Base-by-base conservation (phyloP, 2,113 vertebrate species). In the Xenopus borealis region DNA sequence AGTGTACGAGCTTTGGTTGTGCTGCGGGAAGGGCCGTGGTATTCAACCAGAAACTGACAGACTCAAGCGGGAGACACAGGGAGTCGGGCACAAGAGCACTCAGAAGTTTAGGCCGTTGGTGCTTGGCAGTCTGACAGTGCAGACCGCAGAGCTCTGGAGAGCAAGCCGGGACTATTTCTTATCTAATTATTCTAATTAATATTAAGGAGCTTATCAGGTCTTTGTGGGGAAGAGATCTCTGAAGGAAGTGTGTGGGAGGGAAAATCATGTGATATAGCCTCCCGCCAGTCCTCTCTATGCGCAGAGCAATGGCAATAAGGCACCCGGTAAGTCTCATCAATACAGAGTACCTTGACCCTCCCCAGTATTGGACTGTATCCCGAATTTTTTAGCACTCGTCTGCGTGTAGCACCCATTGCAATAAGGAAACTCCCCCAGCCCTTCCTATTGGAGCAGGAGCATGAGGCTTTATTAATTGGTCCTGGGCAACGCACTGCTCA, bases 1-100 rank as follows among this genome's bases (percentile, higher is more conserved):
- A 98, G 90, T 64, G 62, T 81, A 80, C 69, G 65, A 81, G 46
- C 74, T 67, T 7, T 61, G 19, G 69, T 62, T 0, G 7, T 63
- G 69, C 62, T 0, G 0, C 52, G 75, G 18, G 74, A 75, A 69
- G 27, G 27, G 75, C 77, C 80, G 62, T 10, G 74, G 52, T 53
- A 47, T 17, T 64, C 7, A 1, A 64, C 19, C 57, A 79, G 71
- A 78, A 78, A 62, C 14, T 58, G 78, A 69, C 71, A 63, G 57
- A 69, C 66, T 70, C 30, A 70, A 63, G 33, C 17, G 18, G 50
- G 59, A 77, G 66, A 69, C 64, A 53, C 45, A 61, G 58, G 66
- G 52, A 2, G 20, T 46, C 0, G 0, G 79, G 64, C 79, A 79
- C 80, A 72, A 72, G 76, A 79, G 78, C 78, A 78, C 78, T 80